Percentiles rank a stretch among this genome's conserved stretches.
These are phyloP conservation scores for Hyaena hyaena DNA, from an alignment of 2,113 vertebrate genomes.

Conservation along the genomic window DNA sequence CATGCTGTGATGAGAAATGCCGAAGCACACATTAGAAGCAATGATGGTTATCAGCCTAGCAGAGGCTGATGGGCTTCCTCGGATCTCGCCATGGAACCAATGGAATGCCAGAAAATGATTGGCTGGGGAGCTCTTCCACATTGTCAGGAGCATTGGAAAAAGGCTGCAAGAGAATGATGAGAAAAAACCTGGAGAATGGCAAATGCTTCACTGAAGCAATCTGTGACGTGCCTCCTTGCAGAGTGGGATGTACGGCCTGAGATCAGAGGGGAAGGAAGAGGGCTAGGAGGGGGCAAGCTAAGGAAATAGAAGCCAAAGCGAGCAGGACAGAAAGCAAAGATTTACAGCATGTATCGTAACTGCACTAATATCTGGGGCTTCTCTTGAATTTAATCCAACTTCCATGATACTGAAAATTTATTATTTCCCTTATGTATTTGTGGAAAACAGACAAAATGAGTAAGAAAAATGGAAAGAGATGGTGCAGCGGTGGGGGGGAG, in stretches of 20 bases:
- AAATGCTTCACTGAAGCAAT: conserved; percentile 65
- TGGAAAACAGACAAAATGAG: conserved; percentile 54
- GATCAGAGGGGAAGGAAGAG: conserved; percentile 12
- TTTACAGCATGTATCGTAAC: background rate
- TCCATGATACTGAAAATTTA: conserved; percentile 56
- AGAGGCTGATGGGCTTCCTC: conserved; percentile 68
- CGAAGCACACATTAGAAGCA: conserved; percentile 71
- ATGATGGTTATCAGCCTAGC: conserved; percentile 73
- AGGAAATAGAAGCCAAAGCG: background rate
- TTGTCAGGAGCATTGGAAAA: conserved; percentile 64
- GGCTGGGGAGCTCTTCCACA: conserved; percentile 66
- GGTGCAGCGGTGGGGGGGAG: background rate
- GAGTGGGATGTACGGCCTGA: background rate
- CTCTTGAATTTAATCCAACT: conserved; percentile 61
- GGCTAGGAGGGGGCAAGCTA: background rate
- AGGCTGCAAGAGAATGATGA: conserved; percentile 67
- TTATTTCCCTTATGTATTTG: conserved; percentile 50
- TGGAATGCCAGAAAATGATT: conserved; percentile 65
- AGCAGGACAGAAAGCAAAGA: conserved; percentile 13
- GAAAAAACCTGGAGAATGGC: conserved; percentile 66
- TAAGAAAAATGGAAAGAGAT: conserved; percentile 50
- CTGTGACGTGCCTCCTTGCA: conserved; percentile 56
- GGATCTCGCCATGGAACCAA: conserved; percentile 44
- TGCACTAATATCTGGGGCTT: background rate
- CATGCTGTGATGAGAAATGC: conserved; percentile 76